These are phyloP conservation scores for Colletes gigas DNA, from an alignment of 1,140 invertebrate species.

Conservation along the genomic window DNA sequence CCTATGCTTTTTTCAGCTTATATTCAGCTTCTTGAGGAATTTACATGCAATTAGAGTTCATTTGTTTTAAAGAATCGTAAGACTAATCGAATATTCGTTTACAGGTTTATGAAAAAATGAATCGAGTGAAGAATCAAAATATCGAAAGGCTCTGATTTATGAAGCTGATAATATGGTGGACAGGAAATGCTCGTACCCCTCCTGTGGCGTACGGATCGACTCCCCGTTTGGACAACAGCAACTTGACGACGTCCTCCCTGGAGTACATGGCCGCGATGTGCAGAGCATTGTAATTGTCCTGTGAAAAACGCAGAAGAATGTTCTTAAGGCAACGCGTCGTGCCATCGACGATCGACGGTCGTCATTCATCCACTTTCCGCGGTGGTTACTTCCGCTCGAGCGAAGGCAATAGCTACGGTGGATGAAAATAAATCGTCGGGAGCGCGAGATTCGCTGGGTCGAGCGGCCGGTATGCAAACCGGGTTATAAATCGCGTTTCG, in stretches of 20 bases:
- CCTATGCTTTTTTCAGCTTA: too few species aligned
- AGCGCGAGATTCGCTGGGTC: not conserved
- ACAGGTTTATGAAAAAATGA: too few species aligned
- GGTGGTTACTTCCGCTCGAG: not conserved
- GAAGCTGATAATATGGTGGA: too few species aligned
- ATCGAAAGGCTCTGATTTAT: too few species aligned
- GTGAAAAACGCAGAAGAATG: slow-evolving; percentile 69
- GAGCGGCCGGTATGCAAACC: slow-evolving; percentile 56
- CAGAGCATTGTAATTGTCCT: slow-evolving; percentile 97
- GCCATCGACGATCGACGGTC: not conserved
- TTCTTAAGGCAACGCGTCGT: not conserved
- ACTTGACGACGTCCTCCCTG: slow-evolving; percentile 96
- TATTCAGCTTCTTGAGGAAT: too few species aligned
- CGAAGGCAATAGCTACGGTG: not conserved
- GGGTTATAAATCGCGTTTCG: slow-evolving; percentile 60
- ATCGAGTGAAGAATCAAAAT: too few species aligned
- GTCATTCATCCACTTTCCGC: not conserved
- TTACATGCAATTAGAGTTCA: too few species aligned
- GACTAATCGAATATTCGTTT: too few species aligned
- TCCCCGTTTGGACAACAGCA: slow-evolving; percentile 92
- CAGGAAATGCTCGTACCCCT: slow-evolving; percentile 87
- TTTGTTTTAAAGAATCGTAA: too few species aligned
- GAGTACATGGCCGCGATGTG: slow-evolving; percentile 96
- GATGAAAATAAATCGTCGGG: slow-evolving; percentile 13
- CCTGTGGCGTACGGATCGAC: slow-evolving; percentile 95